Conservation (phyloP, 1,140 invertebrate genomes). For the Reticulitermes speratus region DNA sequence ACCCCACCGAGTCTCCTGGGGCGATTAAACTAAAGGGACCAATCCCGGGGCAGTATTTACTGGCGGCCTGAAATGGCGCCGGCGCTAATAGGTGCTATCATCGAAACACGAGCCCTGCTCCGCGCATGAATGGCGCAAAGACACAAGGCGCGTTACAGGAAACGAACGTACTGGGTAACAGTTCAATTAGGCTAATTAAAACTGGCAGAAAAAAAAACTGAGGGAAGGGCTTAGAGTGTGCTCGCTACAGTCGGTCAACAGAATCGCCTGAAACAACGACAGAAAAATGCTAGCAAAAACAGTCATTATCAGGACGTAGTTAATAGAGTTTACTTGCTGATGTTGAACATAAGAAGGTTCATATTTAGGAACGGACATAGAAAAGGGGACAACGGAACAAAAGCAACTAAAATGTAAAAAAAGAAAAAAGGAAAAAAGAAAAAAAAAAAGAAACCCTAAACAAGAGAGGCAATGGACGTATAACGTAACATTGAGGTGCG, state of each 20-base stretch:
- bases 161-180: too few species aligned
- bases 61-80: constrained; percentile 21
- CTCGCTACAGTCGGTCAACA: not conserved
- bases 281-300: too few species aligned
- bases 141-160: not conserved
- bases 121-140: not conserved
- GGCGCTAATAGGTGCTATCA: constrained; percentile 29
- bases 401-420: not conserved
- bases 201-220: not conserved
- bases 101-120: not conserved
- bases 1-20: constrained; percentile 18
- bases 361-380: too few species aligned
- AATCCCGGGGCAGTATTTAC: constrained; percentile 32
- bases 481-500: too few species aligned
- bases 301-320: too few species aligned
- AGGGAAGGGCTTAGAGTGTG: too few species aligned
- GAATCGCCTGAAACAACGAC: too few species aligned
- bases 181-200: too few species aligned
- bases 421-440: not conserved
- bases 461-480: not conserved
- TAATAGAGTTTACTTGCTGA: too few species aligned
- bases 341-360: not conserved
- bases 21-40: constrained; percentile 32
- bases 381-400: not conserved
- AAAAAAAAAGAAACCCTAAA: not conserved